Evolutionary conservation across 2,113 vertebrate genomes (phyloP).

Genomic region (Carettochelys insculpta): DNA sequence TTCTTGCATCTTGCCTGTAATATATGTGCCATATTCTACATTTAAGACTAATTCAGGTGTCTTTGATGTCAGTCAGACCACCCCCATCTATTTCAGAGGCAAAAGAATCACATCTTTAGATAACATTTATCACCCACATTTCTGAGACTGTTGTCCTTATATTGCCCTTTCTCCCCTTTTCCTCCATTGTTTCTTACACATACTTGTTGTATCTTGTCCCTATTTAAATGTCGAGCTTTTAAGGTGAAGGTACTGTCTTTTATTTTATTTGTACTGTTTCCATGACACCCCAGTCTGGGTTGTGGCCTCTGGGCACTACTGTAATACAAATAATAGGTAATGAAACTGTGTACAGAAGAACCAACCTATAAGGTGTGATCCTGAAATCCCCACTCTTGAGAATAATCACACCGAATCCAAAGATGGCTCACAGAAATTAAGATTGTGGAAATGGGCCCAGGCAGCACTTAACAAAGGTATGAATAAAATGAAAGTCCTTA

Average conservation of each 20-base stretch:
- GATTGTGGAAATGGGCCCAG: neutral
- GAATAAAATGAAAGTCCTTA: neutral
- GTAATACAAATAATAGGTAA: neutral
- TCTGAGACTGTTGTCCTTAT: neutral
- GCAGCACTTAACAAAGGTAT: neutral
- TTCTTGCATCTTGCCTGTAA: neutral
- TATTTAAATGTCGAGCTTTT: neutral
- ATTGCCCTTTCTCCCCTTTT: neutral
- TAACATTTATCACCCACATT: fast-evolving
- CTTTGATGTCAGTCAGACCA: neutral
- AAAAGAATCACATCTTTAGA: fast-evolving
- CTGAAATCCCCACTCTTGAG: neutral
- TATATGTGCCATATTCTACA: neutral
- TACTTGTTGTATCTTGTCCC: neutral
- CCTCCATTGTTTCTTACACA: neutral
- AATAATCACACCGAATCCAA: neutral
- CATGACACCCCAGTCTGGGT: neutral
- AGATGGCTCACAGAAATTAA: neutral
- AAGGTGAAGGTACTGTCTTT: neutral
- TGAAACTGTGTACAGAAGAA: neutral
- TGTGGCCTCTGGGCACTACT: neutral
- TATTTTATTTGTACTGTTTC: neutral
- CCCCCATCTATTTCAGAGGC: neutral
- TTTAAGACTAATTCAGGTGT: neutral
- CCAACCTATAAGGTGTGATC: neutral